Evolutionary conservation across 2,113 vertebrate genomes (phyloP).

Genomic region (Ammodramus savannarum): DNA sequence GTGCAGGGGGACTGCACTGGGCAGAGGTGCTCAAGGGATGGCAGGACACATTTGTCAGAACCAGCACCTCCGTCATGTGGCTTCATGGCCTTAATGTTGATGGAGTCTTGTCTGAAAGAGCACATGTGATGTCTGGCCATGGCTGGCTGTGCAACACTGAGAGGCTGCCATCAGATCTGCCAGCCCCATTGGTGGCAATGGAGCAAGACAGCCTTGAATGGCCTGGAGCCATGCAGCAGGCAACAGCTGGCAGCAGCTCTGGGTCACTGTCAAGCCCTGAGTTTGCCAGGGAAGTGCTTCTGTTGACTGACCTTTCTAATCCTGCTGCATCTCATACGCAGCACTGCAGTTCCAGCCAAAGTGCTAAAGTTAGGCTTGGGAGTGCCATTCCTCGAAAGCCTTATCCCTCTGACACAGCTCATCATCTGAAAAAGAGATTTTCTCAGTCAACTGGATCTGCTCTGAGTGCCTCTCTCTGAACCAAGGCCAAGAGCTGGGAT

Average conservation of each 20-base stretch:
- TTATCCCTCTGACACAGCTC: slow-evolving; percentile 19
- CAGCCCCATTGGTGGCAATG: neutral
- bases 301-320: neutral
- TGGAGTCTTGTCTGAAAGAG: fast-evolving
- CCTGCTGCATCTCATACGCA: neutral
- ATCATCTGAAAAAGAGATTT: slow-evolving; percentile 13
- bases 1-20: fast-evolving
- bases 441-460: slow-evolving; percentile 8
- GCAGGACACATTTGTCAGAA: neutral
- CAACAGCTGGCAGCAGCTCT: slow-evolving; percentile 13
- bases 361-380: slow-evolving; percentile 25
- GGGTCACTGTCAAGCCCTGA: neutral
- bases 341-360: neutral
- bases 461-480: slow-evolving; percentile 4
- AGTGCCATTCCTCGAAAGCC: slow-evolving; percentile 26
- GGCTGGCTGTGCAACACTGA: neutral
- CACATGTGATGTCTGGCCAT: neutral
- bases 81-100: neutral
- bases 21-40: neutral
- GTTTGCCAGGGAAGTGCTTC: neutral
- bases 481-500: slow-evolving; percentile 8
- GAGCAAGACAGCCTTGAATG: neutral
- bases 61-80: neutral
- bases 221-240: neutral
- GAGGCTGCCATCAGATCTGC: neutral